Evolutionary conservation across 1,140 invertebrate genomes (phyloP), one percentile per base, ranked within the genome.

Genomic region (Hydropsyche tenuis): DNA sequence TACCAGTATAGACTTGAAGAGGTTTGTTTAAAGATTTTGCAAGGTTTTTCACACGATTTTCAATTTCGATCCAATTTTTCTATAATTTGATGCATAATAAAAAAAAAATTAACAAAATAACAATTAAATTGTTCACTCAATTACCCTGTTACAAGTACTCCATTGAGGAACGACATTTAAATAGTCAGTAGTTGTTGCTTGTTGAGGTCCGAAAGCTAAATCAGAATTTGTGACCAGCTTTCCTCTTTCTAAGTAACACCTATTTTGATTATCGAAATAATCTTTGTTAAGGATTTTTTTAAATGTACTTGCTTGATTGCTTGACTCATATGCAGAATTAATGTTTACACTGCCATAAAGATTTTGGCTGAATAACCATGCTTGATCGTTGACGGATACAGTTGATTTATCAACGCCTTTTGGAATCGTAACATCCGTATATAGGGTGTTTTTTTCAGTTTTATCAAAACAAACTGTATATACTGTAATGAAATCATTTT

Each of bases 111-210:
- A 45, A 6, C 14, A 45, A 45, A 45, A 45, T 45, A 9, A 45
- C 42, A 6, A 18, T 53, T 53, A 53, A 53, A 53, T 53, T 53
- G 20, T 53, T n/a, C n/a, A n/a, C n/a, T n/a, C n/a, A 43, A 46
- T 75, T 72, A 77, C 75, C 66, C 63, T 74, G 51, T 78, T 75
- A 73, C 82, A 85, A 20, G 80, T 78, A 63, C 80, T 82, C 82
- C 82, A 85, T 27, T 83, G 81, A 18, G 83, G 82, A 12, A 81
- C 78, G 4, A 80, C 66, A 75, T 84, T 85, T 18, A 82, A 74
- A 75, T 81, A 79, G 65, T 74, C 79, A 51, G 77, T 81, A 4
- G 82, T 79, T 0, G 80, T 73, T 5, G 76, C 56, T 71, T 81
- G 80, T n/a, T 80, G 62, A 16, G 81, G 16, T 20, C 80, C 80